Base-by-base conservation (phyloP, 1,140 invertebrate species). In the Aporrectodea caliginosa region DNA sequence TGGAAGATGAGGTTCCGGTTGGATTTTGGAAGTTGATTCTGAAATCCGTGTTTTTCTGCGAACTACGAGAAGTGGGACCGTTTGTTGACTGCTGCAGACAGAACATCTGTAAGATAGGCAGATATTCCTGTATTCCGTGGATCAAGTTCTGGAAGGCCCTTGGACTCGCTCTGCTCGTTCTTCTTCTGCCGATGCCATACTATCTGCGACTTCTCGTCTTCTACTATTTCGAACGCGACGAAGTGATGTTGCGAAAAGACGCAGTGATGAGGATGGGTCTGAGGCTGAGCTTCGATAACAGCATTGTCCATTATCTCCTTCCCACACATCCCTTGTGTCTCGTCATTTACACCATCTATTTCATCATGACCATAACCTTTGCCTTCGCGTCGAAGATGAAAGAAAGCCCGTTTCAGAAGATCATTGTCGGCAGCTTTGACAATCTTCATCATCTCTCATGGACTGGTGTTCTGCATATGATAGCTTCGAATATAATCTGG, bases 291-390 rank as follows among this genome's bases (percentile, higher is more conserved):
- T 85, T 85, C 79, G 81, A 83, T 69, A 83, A 82, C 58, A 87
- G 84, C 74, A 75, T 87, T 35, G 82, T 87, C 33, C 87, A 87
- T 79, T 86, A 86, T 78, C 82, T n/a, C n/a, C n/a, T 86, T 16
- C 87, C 87, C 6, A 84, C 83, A 12, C 85, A 87, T 77, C 82
- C 82, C 0, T 68, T 87, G 16, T 88, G 87, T 79, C 83, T 87
- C 30, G 80, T 81, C 31, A 82, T 84, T 0, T 88, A 87, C 81
- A 74, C 82, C 22, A 81, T 87, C 69, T 87, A 87, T 78, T 83
- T 86, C 73, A 43, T 86, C 1, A 78, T 82, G 6, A 85, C 84
- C 30, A 12, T 84, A 1, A 71, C 85, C 16, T 80, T 88, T 29
- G 85, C 83, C 16, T 85, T 84, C 71, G 30, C 58, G 35, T 27